Evolutionary conservation across 2,113 vertebrate genomes (phyloP), one percentile per base, ranked within the genome.

Genomic region (Ochotona princeps): DNA sequence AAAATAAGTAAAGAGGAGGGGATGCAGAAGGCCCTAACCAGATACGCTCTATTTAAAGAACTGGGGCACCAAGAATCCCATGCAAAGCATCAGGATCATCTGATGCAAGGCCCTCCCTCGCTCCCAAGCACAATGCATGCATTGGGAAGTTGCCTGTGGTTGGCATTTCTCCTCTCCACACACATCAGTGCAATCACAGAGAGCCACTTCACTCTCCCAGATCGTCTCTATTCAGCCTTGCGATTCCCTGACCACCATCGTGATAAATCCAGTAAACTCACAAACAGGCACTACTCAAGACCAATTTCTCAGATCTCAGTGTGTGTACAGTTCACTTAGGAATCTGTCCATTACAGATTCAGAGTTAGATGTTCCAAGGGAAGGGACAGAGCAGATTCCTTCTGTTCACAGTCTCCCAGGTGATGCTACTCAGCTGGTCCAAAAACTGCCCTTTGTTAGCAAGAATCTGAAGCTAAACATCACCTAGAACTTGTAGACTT

Each of bases 131-230:
- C 7, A 84, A 80, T n/a, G 88, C 69, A 51, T 21, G 15, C 67
- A 93, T 35, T 75, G 83, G 60, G 79, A 83, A 32, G 60, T 8
- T 66, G 87, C 74, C 67, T 70, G 80, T 70, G 44, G 76, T 10
- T 89, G 66, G 23, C 26, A 70, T 89, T 93, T 80, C 70, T 87
- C 49, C 84, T 61, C 72, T 75, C 81, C 89, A 70, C 91, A 84
- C 93, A 87, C 63, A 17, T 23, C 38, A 47, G 0, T 47, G 51
- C 85, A n/a, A 30, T 89, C 72, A 23, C 7, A 35, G 18, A 1
- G 17, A 74, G 44, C 51, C 32, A 70, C 35, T 60, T 89, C 81
- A 65, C 0, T 8, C 32, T 35, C 61, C 65, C 3, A 10, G 30
- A 25, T 69, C 26, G 30, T 69, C 10, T 49, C 73, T 82, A 87